Evolutionary conservation across 2,797 vertebrate genomes (phyloP), one percentile per base, ranked within the genome.

Genomic region (Poeciliopsis presidionis): DNA sequence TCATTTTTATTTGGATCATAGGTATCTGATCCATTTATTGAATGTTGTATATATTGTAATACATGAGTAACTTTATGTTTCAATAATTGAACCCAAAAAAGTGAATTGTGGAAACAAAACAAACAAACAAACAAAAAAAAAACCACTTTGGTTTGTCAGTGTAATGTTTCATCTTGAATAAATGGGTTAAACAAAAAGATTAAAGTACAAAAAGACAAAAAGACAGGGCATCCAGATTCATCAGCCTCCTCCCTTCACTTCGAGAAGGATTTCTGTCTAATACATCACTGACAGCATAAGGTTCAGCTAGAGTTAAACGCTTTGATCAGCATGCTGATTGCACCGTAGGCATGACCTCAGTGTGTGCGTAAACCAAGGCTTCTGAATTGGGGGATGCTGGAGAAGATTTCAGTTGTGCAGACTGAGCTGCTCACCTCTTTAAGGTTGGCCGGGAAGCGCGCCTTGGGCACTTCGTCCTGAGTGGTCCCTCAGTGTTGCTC

Each of bases 301-400:
- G 90, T 91, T 91, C 91, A 90, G 77, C 72, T 43, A 63, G 80
- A 91, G 91, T 90, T 90, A 92, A 91, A 86, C 51, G 76, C 88
- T 92, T 91, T 92, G 91, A 93, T 93, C 88, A 87, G 77, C 61
- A 70, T 80, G 76, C 80, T 88, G 80, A 83, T 84, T 81, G 76
- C 83, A 73, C 73, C 2, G 36, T 61, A 55, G 1, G 69, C 79
- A 73, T 82, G 86, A 86, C 90, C 85, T 20, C 5, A 63, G 55
- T 72, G 75, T 80, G 73, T 76, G 69, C 28, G 51, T 81, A 81
- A 89, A 86, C 77, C 80, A 12, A 73, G 53, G 71, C 72, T 55
- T 90, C 57, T 80, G 73, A 51, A 77, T 70, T 49, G 74, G 12
- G 73, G 75, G 77, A 87, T 88, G 86, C 51, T 73, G 79, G 74